Evolutionary conservation across 2,113 vertebrate genomes (phyloP).

Genomic region (Ophthalmolycus amberensis): DNA sequence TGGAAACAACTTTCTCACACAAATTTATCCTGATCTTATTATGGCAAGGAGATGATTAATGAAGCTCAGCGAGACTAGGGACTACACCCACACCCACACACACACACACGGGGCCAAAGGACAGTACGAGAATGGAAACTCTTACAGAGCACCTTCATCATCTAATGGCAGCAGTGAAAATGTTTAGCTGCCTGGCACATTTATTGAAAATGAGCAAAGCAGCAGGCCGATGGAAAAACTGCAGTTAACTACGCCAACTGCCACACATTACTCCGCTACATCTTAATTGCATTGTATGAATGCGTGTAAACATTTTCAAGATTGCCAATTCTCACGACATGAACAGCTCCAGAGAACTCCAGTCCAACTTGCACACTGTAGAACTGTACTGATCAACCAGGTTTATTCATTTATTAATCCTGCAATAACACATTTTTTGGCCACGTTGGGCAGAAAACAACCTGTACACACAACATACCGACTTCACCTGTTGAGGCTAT

Average conservation of each 20-base stretch:
- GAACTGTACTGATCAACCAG: not conserved
- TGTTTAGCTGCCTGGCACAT: slow-evolving; percentile 65
- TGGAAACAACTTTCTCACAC: slow-evolving; percentile 54
- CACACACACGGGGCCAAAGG: slow-evolving; percentile 40
- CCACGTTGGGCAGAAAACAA: not conserved
- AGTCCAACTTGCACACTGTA: not conserved
- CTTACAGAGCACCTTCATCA: slow-evolving; percentile 73
- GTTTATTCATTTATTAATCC: not conserved
- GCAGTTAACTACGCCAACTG: slow-evolving; percentile 44
- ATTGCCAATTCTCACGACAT: slow-evolving; percentile 34
- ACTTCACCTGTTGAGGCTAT: not conserved
- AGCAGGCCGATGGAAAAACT: slow-evolving; percentile 57
- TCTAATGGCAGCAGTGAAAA: slow-evolving; percentile 68
- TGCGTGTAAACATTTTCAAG: slow-evolving; percentile 33
- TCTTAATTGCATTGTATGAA: slow-evolving; percentile 50
- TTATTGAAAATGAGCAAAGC: slow-evolving; percentile 68
- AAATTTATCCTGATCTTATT: slow-evolving; percentile 67
- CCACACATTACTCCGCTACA: slow-evolving; percentile 43
- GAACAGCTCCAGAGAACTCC: not conserved
- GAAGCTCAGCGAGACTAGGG: slow-evolving; percentile 44
- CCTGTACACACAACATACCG: not conserved
- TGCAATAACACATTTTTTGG: not conserved
- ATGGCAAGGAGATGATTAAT: slow-evolving; percentile 76
- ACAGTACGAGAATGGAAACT: slow-evolving; percentile 74
- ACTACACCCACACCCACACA: slow-evolving; percentile 19